Base-by-base conservation (phyloP, 2,888 invertebrate species). In the Andrena marginata region DNA sequence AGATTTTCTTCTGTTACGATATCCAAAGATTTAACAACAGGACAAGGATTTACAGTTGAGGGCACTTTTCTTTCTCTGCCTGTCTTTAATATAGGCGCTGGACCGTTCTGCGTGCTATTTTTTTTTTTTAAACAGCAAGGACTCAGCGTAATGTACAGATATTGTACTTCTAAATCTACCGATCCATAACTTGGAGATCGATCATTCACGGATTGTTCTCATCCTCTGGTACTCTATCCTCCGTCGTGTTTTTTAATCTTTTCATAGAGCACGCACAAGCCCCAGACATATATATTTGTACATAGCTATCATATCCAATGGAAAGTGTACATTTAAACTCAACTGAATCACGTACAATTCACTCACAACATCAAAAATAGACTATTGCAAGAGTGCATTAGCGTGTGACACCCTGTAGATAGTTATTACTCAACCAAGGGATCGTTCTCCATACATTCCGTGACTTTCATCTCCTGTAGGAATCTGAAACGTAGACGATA, bases 341-440 rank as follows among this genome's bases (percentile, higher is more conserved):
- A 91, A 92, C 90, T 87, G 90, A 92, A 91, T 92, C 90, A 89
- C 87, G 87, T 86, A 89, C 85, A 92, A 91, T 93, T 92, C 92
- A 91, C 90, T 92, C 91, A 92, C 93, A 90, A 93, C 93, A 93
- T 93, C 92, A 93, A 93, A 93, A 93, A 93, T 93, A 93, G 92
- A 93, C 92, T 93, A 93, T 93, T 93, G 92, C 92, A 92, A 91
- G 90, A 91, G 92, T 92, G 92, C 91, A 89, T 91, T 89, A 89
- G 89, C 89, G 87, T 90, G 87, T 88, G 87, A 89, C 87, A 91
- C 91, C 89, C 91, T 91, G 90, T 89, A 89, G 89, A 90, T 89
- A 88, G 82, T 90, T 90, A 87, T 89, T 89, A 86, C 87, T 87
- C 90, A 87, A 89, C 87, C 87, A 89, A 85, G 89, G 88, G 89